These are phyloP conservation scores for Astropecten irregularis DNA, from an alignment of 53 echinoderm and acorn worm genomes.

Conservation along the genomic window DNA sequence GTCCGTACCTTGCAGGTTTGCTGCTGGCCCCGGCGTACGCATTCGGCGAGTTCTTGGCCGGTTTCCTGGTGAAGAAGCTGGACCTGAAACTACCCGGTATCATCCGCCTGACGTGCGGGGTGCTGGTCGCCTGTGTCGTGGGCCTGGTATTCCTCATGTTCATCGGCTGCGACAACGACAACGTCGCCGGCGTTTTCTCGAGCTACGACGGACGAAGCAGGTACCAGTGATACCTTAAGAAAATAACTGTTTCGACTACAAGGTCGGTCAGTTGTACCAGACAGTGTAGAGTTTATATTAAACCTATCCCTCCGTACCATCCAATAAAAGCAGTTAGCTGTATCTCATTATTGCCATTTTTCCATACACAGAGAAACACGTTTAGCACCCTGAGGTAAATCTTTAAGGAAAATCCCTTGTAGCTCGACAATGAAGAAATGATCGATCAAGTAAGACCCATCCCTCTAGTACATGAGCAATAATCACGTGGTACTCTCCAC, in stretches of 20 bases:
- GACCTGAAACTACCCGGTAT: neutral
- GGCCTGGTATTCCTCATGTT: conserved; percentile 8
- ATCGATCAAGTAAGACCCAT: too few species aligned
- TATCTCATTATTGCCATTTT: too few species aligned
- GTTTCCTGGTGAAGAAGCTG: conserved; percentile 21
- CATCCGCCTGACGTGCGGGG: conserved; percentile 13
- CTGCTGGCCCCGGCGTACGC: conserved; percentile 11
- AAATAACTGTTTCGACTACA: neutral
- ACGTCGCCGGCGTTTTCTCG: neutral
- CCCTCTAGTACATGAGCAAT: too few species aligned
- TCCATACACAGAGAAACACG: too few species aligned
- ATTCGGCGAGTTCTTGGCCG: conserved; percentile 2
- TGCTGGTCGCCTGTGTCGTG: conserved; percentile 13
- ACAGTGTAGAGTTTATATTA: neutral
- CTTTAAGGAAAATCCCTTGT: too few species aligned
- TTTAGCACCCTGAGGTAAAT: too few species aligned
- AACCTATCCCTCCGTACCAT: too few species aligned
- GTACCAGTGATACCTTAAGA: neutral
- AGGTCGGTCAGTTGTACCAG: too few species aligned
- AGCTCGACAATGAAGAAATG: too few species aligned
- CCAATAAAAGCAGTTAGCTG: too few species aligned
- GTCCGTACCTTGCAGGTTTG: neutral
- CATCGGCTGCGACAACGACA: conserved; percentile 4
- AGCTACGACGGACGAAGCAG: too few species aligned
- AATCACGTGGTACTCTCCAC: too few species aligned